phyloP scores from a whole-genome alignment of 2,888 invertebrate species.

The Muscina levida region DNA sequence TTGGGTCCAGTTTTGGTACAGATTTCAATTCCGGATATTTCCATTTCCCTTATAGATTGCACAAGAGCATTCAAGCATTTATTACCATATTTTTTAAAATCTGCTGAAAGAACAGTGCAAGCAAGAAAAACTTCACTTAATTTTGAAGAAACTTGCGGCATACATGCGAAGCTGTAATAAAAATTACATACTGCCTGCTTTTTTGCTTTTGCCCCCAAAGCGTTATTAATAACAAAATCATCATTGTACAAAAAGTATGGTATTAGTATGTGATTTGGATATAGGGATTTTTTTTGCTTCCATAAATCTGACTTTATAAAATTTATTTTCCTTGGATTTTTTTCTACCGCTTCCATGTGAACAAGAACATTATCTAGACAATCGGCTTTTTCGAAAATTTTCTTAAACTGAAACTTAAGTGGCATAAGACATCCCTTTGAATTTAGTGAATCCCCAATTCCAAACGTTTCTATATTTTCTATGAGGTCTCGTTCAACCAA shows the following conservation, averaged over 20 bases:
- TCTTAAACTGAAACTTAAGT: not conserved
- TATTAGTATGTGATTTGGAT: slow-evolving; percentile 30
- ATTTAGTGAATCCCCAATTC: too few species aligned
- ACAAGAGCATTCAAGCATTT: slow-evolving; percentile 6
- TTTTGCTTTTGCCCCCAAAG: slow-evolving; percentile 10
- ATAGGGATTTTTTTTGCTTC: slow-evolving; percentile 16
- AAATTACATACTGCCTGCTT: slow-evolving; percentile 25
- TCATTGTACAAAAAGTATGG: slow-evolving; percentile 46
- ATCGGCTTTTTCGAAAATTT: not conserved
- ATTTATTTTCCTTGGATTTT: not conserved
- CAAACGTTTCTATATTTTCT: too few species aligned
- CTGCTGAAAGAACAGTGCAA: not conserved
- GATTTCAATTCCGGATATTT: not conserved
- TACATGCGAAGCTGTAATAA: slow-evolving; percentile 13
- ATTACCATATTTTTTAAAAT: slow-evolving; percentile 10
- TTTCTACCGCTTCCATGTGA: too few species aligned
- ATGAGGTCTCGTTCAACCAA: too few species aligned
- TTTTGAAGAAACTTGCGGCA: slow-evolving; percentile 14
- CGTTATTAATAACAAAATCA: slow-evolving; percentile 47
- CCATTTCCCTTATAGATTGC: not conserved
- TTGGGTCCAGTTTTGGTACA: not conserved
- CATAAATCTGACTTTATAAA: not conserved
- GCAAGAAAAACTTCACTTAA: slow-evolving; percentile 13
- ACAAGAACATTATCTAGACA: not conserved
- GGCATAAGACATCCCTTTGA: too few species aligned